phyloP scores from a whole-genome alignment of 2,888 invertebrate genomes.

The Cryptophagus acutangulus region DNA sequence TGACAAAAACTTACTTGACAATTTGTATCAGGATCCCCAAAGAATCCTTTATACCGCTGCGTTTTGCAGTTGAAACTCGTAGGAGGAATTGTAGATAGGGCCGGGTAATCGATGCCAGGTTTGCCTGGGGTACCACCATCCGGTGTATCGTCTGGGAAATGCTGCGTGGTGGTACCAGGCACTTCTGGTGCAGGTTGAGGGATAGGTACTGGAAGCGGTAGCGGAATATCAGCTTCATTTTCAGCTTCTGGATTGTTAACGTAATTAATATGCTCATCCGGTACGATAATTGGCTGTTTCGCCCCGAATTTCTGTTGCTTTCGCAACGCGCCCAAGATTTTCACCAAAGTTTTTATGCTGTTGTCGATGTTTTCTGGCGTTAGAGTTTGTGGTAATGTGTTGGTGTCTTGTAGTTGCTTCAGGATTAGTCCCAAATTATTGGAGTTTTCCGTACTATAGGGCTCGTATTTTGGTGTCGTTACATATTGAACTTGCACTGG shows the following conservation, averaged over 20 bases:
- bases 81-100: constrained; percentile 66
- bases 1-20: constrained; percentile 62
- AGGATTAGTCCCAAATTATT: constrained; percentile 55
- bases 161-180: constrained; percentile 33
- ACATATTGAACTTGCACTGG: constrained; percentile 8
- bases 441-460: constrained; percentile 30
- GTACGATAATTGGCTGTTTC: constrained; percentile 44
- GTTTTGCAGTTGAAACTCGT: constrained; percentile 77
- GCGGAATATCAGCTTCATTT: constrained; percentile 21
- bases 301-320: constrained; percentile 43
- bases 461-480: constrained; percentile 11
- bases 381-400: constrained; percentile 70
- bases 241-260: constrained; percentile 16
- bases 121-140: constrained; percentile 61
- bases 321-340: constrained; percentile 67
- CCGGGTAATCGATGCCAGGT: constrained; percentile 79
- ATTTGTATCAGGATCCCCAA: constrained; percentile 80
- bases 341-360: constrained; percentile 71
- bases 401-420: constrained; percentile 66
- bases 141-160: constrained; percentile 49
- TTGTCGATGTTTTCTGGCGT: constrained; percentile 74
- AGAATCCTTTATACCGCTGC: constrained; percentile 85
- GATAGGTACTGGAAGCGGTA: constrained; percentile 22
- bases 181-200: constrained; percentile 33
- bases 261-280: constrained; percentile 25